Percentiles rank a stretch among this genome's conserved stretches.
Conservation (phyloP, 1,140 invertebrate species). For the Listronotus bonariensis region DNA sequence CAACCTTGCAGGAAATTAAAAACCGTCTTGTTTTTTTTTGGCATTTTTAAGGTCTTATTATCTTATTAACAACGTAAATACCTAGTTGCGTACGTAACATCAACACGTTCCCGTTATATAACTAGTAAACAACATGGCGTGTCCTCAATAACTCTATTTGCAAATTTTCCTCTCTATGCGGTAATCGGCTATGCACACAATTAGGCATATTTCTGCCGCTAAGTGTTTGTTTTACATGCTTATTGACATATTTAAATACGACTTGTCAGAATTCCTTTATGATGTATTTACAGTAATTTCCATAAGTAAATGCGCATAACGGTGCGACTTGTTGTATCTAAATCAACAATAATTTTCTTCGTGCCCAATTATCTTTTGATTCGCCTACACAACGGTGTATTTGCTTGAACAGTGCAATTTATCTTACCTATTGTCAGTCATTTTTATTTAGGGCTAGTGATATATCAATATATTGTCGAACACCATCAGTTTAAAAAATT, state of each 20-base stretch:
- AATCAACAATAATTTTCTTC: neutral
- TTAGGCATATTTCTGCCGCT: constrained; percentile 7
- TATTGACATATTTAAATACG: constrained; percentile 15
- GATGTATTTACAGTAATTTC: constrained; percentile 15
- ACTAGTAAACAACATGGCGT: constrained; percentile 7
- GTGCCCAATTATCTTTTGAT: constrained; percentile 10
- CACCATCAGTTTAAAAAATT: neutral
- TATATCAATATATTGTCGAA: neutral
- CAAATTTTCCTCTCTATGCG: constrained; percentile 1
- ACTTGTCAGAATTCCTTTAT: constrained; percentile 8
- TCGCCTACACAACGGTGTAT: too few species aligned
- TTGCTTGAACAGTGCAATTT: neutral
- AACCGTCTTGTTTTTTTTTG: too few species aligned
- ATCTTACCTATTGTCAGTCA: constrained; percentile 2
- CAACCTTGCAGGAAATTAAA: too few species aligned
- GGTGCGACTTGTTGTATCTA: constrained; percentile 4
- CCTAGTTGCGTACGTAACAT: neutral
- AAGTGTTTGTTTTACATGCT: constrained; percentile 17
- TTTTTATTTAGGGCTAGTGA: constrained; percentile 1
- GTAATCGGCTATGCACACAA: constrained; percentile 14
- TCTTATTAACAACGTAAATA: too few species aligned
- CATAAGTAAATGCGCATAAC: constrained; percentile 13
- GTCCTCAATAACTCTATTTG: constrained; percentile 9
- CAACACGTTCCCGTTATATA: constrained; percentile 12
- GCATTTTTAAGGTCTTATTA: too few species aligned